Conservation (phyloP, 2,797 vertebrate species). For the Danio jaintianensis region DNA sequence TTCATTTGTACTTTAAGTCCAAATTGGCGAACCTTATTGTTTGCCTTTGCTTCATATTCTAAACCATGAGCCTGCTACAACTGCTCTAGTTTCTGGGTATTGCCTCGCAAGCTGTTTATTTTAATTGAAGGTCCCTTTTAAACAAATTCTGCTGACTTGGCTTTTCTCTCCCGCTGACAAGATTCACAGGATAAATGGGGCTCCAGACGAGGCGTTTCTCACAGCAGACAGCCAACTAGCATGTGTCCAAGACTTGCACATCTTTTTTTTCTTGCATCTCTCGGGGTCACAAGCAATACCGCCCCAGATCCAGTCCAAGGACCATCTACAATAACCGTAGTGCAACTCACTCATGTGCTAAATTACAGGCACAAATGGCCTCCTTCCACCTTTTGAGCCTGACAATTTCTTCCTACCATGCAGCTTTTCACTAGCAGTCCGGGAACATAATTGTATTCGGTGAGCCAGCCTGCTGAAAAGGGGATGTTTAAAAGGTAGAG, state of each 20-base stretch:
- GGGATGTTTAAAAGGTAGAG: conserved; percentile 35
- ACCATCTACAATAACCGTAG: conserved; percentile 74
- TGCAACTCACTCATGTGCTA: conserved; percentile 76
- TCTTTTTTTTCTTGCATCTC: background rate
- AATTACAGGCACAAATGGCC: conserved; percentile 77
- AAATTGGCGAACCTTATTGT: too few species aligned
- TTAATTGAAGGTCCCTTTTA: conserved; percentile 18
- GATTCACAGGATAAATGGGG: conserved; percentile 25
- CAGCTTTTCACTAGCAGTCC: conserved; percentile 59
- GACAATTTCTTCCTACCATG: conserved; percentile 63
- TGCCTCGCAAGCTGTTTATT: conserved; percentile 26
- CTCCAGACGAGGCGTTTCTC: conserved; percentile 8
- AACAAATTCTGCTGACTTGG: conserved; percentile 40
- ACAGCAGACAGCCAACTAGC: conserved; percentile 16
- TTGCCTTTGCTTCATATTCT: background rate
- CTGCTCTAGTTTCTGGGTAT: conserved; percentile 5
- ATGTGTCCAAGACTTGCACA: background rate
- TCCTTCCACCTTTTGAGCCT: conserved; percentile 59
- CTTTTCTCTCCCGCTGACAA: conserved; percentile 19
- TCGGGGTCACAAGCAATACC: conserved; percentile 35
- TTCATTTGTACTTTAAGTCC: too few species aligned
- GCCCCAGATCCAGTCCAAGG: conserved; percentile 57
- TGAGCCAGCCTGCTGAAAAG: conserved; percentile 52
- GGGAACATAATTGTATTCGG: conserved; percentile 65
- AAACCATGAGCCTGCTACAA: background rate